phyloP scores from a whole-genome alignment of 2,888 invertebrate genomes.

The Pachydiplax longipennis region DNA sequence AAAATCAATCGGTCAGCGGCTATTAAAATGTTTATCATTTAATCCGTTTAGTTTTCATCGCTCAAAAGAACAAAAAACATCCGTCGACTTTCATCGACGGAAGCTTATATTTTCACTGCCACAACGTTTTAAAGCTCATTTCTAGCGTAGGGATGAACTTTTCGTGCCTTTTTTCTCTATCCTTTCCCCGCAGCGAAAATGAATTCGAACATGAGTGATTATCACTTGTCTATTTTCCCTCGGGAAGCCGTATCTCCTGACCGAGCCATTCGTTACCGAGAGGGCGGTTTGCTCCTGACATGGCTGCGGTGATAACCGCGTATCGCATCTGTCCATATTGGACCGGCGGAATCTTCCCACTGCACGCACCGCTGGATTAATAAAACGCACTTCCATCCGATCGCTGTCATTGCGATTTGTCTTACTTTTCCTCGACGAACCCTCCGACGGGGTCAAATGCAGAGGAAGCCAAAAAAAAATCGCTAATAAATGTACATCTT shows the following conservation, averaged over 20 bases:
- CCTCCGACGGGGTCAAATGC: not conserved
- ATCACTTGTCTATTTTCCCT: conserved; percentile 9
- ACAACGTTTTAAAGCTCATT: not conserved
- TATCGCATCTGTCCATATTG: conserved; percentile 6
- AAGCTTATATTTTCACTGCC: no score
- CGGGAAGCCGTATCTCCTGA: not conserved
- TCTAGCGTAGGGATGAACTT: not conserved
- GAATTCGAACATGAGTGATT: conserved; percentile 25
- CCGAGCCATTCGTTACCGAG: conserved; percentile 19
- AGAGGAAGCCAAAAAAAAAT: not conserved
- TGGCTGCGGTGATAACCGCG: not conserved
- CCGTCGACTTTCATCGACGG: no score
- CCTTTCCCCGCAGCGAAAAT: not conserved
- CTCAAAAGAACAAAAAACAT: no score
- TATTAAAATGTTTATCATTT: no score
- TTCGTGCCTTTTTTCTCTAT: no score
- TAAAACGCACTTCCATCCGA: not conserved
- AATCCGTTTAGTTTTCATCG: no score
- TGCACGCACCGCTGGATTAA: not conserved
- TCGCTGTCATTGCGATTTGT: not conserved
- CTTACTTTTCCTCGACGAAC: not conserved
- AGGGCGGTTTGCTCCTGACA: not conserved
- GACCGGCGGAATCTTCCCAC: not conserved
- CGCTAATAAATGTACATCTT: conserved; percentile 12
- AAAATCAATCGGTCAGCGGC: no score